Evolutionary conservation across 2,797 vertebrate genomes (phyloP).

Genomic region (Paedocypris micromegethes): DNA sequence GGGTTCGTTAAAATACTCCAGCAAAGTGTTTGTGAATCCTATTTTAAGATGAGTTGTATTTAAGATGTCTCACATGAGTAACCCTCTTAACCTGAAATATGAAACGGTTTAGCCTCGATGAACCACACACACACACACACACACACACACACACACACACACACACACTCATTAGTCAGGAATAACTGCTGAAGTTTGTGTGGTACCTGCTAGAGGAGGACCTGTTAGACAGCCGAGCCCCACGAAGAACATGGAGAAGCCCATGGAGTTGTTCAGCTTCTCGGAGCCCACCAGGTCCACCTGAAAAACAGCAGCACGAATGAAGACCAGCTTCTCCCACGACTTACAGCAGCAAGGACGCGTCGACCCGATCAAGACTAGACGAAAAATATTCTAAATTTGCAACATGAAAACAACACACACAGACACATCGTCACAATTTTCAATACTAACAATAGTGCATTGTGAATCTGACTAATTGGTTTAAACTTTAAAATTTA

Average conservation of each 20-base stretch:
- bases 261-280: slow-evolving; percentile 81
- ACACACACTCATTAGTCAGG: slow-evolving; percentile 4
- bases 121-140: slow-evolving; percentile 15
- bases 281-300: slow-evolving; percentile 81
- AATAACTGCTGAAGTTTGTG: slow-evolving; percentile 29
- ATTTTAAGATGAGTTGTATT: slow-evolving; percentile 7
- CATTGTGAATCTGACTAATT: no score
- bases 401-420: no score
- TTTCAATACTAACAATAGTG: no score
- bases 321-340: background rate
- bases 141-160: slow-evolving; percentile 14
- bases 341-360: no score
- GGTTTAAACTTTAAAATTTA: no score
- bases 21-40: background rate
- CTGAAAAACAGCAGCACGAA: slow-evolving; percentile 57
- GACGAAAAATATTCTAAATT: no score
- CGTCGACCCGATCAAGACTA: no score
- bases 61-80: slow-evolving; percentile 13
- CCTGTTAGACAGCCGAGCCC: slow-evolving; percentile 82
- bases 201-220: slow-evolving; percentile 85
- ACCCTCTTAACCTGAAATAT: slow-evolving; percentile 19
- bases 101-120: slow-evolving; percentile 5
- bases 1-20: no score
- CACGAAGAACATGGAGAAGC: slow-evolving; percentile 85
- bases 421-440: no score